Evolutionary conservation across 2,113 vertebrate genomes (phyloP), one percentile per base, ranked within the genome.

Genomic region (Campylorhamphus procurvoides): DNA sequence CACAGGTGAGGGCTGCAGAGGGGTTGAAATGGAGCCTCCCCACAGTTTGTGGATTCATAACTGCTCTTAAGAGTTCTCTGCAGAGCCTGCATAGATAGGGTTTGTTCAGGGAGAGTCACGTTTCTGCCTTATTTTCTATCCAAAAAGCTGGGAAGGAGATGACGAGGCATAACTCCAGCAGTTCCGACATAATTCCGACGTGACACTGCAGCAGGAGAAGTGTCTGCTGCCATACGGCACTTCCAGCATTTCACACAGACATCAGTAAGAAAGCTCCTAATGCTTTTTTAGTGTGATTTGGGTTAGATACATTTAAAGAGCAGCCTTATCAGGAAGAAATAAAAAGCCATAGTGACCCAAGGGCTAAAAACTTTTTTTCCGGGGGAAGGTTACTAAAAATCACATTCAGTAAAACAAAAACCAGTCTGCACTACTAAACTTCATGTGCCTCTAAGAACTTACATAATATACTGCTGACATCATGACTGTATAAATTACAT

Each of bases 401-500:
- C 67, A 77, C 89, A 84, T 81, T 63, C 89, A 94, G 63, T 94
- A 93, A 96, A 97, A 33, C 23, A 92, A 96, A 87, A 97, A 66
- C 81, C 95, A 76, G 85, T 91, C 93, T 88, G 71, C 20, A 3
- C 40, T 85, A 35, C 80, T 95, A 94, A 97, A 92, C 91, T 78
- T 96, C 82, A 91, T 94, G 92, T 97, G 89, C 89, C 91, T 94
- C 96, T 96, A 92, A 92, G 78, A 94, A 92, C 96, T 97, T 97
- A 97, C 94, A 97, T 98, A 97, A 97, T 97, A 96, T 84, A 93
- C 93, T 91, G 84, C 89, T 97, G 96, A 98, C 94, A 97, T 97
- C 96, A 92, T 49, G 87, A 90, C 86, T 97, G 44, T 96, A 97
- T 96, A 97, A 98, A 97, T 97, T 97, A 97, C 90, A 97, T 12